These are phyloP conservation scores for Pseudanteris insignis DNA, from an alignment of 2,888 invertebrate species.

Conservation along the genomic window DNA sequence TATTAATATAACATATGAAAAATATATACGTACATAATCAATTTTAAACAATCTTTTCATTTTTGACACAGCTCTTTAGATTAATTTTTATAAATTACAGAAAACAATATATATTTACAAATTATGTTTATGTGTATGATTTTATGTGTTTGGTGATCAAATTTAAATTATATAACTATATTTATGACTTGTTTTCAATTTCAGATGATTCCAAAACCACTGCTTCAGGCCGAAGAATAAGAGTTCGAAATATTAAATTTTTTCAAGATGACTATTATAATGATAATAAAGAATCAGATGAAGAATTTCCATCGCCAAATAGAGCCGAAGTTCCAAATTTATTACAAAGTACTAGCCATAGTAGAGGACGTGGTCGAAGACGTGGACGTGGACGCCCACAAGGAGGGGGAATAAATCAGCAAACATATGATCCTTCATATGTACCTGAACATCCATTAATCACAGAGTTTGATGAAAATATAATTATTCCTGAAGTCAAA, in stretches of 20 bases:
- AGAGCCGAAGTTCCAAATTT: conserved; percentile 16
- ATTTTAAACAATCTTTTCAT: too few relatives aligned
- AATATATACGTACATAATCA: too few relatives aligned
- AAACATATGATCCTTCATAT: conserved; percentile 17
- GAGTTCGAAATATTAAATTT: conserved; percentile 9
- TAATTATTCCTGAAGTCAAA: conserved; percentile 15
- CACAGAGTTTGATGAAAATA: conserved; percentile 9
- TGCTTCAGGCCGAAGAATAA: conserved; percentile 8
- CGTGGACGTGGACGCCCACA: conserved; percentile 9
- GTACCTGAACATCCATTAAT: conserved; percentile 11
- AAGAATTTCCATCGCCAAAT: conserved; percentile 3
- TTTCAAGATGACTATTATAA: background rate
- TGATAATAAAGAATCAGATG: conserved; percentile 6
- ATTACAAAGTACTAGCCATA: conserved; percentile 26
- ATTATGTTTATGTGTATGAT: too few relatives aligned
- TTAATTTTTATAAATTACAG: too few relatives aligned
- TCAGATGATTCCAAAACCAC: background rate
- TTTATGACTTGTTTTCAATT: too few relatives aligned
- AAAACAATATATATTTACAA: too few relatives aligned
- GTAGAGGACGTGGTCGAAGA: conserved; percentile 27
- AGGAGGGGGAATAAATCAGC: conserved; percentile 5
- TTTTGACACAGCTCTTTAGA: too few relatives aligned
- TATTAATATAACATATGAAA: too few relatives aligned
- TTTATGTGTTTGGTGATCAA: too few relatives aligned
- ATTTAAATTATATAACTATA: too few relatives aligned